phyloP scores from a whole-genome alignment of 2,888 invertebrate genomes.

The Polyommatus icarus region DNA sequence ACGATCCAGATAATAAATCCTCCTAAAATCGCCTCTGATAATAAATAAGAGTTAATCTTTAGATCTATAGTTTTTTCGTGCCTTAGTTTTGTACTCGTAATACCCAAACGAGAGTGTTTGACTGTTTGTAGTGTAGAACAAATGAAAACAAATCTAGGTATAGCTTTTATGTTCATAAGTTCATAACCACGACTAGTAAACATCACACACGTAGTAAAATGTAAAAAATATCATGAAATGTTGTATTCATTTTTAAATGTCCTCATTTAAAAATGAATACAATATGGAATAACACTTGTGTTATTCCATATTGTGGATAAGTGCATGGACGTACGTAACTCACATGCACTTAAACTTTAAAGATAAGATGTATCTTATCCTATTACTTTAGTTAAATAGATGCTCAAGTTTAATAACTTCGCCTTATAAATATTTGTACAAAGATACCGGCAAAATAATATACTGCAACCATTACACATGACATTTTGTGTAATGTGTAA shows the following conservation, averaged over 20 bases:
- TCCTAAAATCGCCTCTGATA: background rate
- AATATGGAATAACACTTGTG: too few species aligned
- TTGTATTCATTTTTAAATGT: background rate
- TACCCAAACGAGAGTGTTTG: background rate
- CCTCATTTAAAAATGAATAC: too few species aligned
- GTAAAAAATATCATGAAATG: background rate
- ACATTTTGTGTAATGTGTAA: too few species aligned
- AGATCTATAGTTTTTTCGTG: slow-evolving; percentile 2
- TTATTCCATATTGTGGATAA: background rate
- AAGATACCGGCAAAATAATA: background rate
- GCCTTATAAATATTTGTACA: background rate
- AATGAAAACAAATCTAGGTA: background rate
- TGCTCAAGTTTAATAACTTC: background rate
- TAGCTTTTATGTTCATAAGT: background rate
- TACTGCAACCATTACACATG: background rate
- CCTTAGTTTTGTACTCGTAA: background rate
- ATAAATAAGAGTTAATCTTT: background rate
- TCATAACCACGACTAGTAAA: too few species aligned
- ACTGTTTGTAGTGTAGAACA: background rate
- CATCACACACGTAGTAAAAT: background rate
- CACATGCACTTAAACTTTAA: slow-evolving; percentile 26
- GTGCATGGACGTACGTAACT: background rate
- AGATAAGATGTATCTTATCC: slow-evolving; percentile 14
- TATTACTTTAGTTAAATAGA: background rate
- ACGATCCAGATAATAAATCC: background rate